Conservation (phyloP, 2,113 vertebrate species). For the Micromys minutus region DNA sequence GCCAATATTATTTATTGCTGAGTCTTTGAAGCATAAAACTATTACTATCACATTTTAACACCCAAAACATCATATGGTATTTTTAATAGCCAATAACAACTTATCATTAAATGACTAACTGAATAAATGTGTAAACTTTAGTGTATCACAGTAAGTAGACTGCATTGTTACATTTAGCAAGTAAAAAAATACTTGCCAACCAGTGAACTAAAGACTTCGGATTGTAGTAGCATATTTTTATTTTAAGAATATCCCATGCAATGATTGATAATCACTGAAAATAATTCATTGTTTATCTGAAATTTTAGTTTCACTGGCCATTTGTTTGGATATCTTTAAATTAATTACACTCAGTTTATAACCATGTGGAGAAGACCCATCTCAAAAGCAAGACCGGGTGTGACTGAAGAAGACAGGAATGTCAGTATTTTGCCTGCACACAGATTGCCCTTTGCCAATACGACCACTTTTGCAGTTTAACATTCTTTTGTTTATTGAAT, state of each 20-base stretch:
- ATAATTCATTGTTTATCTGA: background rate
- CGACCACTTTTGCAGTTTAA: background rate
- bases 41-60: background rate
- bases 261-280: background rate
- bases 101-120: conserved; percentile 22
- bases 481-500: background rate
- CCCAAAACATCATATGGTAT: background rate
- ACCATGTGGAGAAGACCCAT: background rate
- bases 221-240: conserved; percentile 27
- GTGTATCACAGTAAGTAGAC: background rate
- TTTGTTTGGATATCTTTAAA: background rate
- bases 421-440: background rate
- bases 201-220: conserved; percentile 1
- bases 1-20: background rate
- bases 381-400: background rate
- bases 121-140: background rate
- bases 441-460: rapidly evolving
- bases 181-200: background rate
- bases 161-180: conserved; percentile 2
- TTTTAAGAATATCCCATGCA: background rate
- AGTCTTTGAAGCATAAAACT: background rate
- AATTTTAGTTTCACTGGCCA: background rate
- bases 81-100: conserved; percentile 11
- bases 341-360: background rate
- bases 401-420: background rate